Base-by-base conservation (phyloP, 2,888 invertebrate genomes). In the Erebia palarica region DNA sequence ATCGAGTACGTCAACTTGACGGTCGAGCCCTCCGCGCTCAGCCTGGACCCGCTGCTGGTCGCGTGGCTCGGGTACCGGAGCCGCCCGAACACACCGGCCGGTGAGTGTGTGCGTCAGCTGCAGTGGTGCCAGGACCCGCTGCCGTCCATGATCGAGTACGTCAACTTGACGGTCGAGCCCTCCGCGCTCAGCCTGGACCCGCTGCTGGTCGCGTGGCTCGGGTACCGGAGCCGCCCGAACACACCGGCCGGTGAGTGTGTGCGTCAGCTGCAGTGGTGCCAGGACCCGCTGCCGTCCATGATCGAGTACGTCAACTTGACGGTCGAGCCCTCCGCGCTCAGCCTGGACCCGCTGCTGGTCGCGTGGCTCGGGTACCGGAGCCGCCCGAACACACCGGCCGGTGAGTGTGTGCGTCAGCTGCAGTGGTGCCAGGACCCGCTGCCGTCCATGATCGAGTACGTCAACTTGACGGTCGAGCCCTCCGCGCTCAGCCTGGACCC, bases 21-120 rank as follows among this genome's bases (percentile, higher is more conserved):
- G 87, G 78, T 86, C 2, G 88, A 90, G 67, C 84, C 90, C 0
- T 78, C 82, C 0, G 87, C 88, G 0, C 11, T 88, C 3, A 82
- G 86, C 49, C 79, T 96, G 1, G 96, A 96, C 84, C 96, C 96
- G 0, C 84, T 96, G n/a, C 82, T 96, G 13, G 91, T 95, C 66
- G 90, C 94, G 57, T 96, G 95, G 95, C 84, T 96, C n/a, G 88
- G 94, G 1, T 96, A 96, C 83, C 86, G 87, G 21, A 89, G 91
- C 0, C 73, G 75, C 4, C 1, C 80, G 0, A 82, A 77, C 58
- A 21, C 72, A 0, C 4, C 64, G 0, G 66, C 71, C 69, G 84
- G n/a, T n/a, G n/a, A n/a, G n/a, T n/a, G n/a, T n/a, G n/a, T n/a
- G n/a, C n/a, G n/a, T n/a, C n/a, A n/a, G 3, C 9, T 84, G 3